Evolutionary conservation across 1,140 invertebrate species (phyloP), one percentile per base, ranked within the genome.

Genomic region (Zaprionus davidi): DNA sequence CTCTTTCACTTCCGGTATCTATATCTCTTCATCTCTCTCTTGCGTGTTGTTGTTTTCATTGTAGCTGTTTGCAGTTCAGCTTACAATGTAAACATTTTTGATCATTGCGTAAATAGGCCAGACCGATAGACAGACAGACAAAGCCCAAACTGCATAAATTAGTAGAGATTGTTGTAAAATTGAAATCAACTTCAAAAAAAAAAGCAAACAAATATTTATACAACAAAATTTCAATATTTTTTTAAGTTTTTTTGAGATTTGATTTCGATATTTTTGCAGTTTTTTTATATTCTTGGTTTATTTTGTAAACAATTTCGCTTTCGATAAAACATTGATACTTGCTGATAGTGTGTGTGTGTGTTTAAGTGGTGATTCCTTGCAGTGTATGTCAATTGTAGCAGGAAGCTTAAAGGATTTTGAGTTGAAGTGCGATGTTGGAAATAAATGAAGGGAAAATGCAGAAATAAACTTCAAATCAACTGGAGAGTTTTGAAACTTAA

Each of bases 21-120:
- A 22, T 24, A 11, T 44, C 26, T 26, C 5, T 24, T 6, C 7
- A 0, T 34, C 31, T 59, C 46, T 46, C 41, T 70, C 26, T 51
- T 17, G 31, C 9, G 31, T 81, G 41, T 15, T 78, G 26, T 38
- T 77, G 53, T 58, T 74, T 44, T 79, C 64, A 76, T 63, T 51
- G 62, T 34, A 28, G 49, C 65, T 83, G 80, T 83, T 87, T 83
- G 84, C 71, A 73, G 78, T 88, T 84, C 31, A 65, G 85, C 75
- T 88, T 84, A 88, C 84, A 90, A 88, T 80, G 85, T 81, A 90
- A 88, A 90, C 84, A 76, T 71, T 84, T 84, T 56, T 76, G 84
- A 88, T 84, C 83, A 78, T 58, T 58, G 66, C 81, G 83, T 88
- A 88, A 87, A 81, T 88, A 78, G 53, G 56, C 24, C 80, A 59